Conservation (phyloP, 1,140 invertebrate genomes). For the Oryctes rhinoceros region DNA sequence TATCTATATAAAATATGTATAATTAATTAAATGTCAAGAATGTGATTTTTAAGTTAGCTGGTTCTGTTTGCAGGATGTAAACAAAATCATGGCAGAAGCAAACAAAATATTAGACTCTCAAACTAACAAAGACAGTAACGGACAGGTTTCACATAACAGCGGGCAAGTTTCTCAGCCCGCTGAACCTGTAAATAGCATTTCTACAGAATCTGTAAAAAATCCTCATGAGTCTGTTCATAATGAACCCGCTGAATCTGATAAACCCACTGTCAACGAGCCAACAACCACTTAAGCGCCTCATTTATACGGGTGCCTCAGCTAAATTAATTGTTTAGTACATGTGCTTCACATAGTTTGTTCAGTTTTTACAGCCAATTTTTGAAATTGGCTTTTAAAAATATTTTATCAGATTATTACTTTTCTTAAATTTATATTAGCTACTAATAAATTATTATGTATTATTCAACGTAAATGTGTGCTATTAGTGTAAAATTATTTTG, state of each 20-base stretch:
- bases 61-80: slow-evolving; percentile 61
- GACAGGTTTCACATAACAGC: slow-evolving; percentile 44
- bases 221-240: slow-evolving; percentile 35
- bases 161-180: slow-evolving; percentile 49
- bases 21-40: slow-evolving; percentile 34
- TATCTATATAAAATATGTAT: slow-evolving; percentile 19
- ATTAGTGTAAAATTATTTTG: slow-evolving; percentile 40
- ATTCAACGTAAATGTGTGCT: slow-evolving; percentile 35
- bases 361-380: slow-evolving; percentile 47
- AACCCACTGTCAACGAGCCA: slow-evolving; percentile 41
- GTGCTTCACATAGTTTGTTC: slow-evolving; percentile 43
- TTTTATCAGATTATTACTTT: slow-evolving; percentile 11
- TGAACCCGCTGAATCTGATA: slow-evolving; percentile 27
- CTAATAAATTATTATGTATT: slow-evolving; percentile 34
- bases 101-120: slow-evolving; percentile 56
- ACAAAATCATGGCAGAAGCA: slow-evolving; percentile 58
- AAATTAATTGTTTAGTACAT: slow-evolving; percentile 38
- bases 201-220: slow-evolving; percentile 39
- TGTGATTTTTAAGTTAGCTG: slow-evolving; percentile 51
- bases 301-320: slow-evolving; percentile 39
- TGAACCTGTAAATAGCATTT: slow-evolving; percentile 46
- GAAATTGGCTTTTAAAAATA: slow-evolving; percentile 37
- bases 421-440: slow-evolving; percentile 1
- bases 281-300: slow-evolving; percentile 40
- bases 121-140: slow-evolving; percentile 44